These are phyloP conservation scores for Ophioderma brevispina DNA, from an alignment of 35 echinoderm and acorn worm genomes.

Conservation along the genomic window DNA sequence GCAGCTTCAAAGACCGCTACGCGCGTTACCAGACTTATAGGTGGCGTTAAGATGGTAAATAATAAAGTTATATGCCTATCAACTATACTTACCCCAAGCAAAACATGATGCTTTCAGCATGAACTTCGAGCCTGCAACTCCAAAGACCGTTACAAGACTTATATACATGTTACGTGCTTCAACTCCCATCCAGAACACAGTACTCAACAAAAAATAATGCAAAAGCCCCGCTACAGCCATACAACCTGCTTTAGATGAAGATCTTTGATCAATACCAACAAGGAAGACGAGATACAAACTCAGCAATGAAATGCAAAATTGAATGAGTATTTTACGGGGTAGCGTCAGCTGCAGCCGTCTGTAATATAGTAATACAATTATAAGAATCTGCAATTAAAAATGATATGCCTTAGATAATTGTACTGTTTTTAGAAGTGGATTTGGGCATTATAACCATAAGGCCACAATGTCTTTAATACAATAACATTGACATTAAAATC, in stretches of 20 bases:
- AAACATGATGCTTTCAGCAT: slow-evolving; percentile 51
- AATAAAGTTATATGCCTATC: too few species aligned
- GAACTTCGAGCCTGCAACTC: slow-evolving; percentile 41
- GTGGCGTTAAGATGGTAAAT: too few species aligned
- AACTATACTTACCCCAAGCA: slow-evolving; percentile 92
- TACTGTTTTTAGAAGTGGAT: too few species aligned
- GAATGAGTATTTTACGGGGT: slow-evolving; percentile 63
- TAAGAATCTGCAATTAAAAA: too few species aligned
- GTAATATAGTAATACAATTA: too few species aligned
- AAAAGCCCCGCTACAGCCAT: slow-evolving; percentile 47
- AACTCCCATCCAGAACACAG: slow-evolving; percentile 80
- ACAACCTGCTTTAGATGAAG: not conserved
- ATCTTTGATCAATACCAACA: slow-evolving; percentile 62
- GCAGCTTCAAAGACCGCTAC: too few species aligned
- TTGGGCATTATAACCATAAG: too few species aligned
- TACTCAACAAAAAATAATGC: slow-evolving; percentile 71
- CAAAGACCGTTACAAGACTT: slow-evolving; percentile 60
- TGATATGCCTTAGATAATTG: too few species aligned
- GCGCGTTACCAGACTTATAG: too few species aligned
- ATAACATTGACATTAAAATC: too few species aligned
- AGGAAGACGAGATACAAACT: slow-evolving; percentile 69
- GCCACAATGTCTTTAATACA: too few species aligned
- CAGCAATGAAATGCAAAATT: slow-evolving; percentile 67
- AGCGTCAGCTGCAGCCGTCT: slow-evolving; percentile 64
- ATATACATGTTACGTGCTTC: slow-evolving; percentile 85